Percentiles rank a stretch among this genome's conserved stretches.
Conservation (phyloP, 64 coral and sea anemone genomes). For the Exaiptasia diaphana region DNA sequence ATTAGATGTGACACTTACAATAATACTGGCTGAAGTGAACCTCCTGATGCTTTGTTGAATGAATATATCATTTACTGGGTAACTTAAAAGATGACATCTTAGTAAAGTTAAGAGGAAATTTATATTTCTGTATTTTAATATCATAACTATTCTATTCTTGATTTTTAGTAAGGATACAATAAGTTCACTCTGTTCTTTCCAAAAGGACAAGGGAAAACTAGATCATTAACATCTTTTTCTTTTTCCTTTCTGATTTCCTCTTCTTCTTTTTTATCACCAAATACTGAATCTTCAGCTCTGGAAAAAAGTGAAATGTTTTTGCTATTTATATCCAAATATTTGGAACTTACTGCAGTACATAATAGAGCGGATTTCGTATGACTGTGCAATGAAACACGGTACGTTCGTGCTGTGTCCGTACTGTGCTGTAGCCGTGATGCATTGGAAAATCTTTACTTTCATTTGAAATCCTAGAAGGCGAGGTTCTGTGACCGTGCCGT, state of each 20-base stretch:
- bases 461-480: too few relatives aligned
- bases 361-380: too few relatives aligned
- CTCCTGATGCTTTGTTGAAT: slow-evolving; percentile 61
- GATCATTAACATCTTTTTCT: background rate
- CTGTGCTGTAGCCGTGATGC: too few relatives aligned
- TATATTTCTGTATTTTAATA: background rate
- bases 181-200: background rate
- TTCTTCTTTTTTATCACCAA: background rate
- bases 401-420: too few relatives aligned
- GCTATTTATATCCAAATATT: too few relatives aligned
- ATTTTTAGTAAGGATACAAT: background rate
- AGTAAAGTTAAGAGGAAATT: slow-evolving; percentile 13
- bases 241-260: background rate
- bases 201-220: background rate
- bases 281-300: background rate
- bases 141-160: background rate
- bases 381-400: too few relatives aligned
- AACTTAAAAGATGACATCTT: slow-evolving; percentile 65
- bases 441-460: too few relatives aligned
- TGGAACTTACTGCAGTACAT: background rate
- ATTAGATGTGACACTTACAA: background rate
- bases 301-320: too few relatives aligned
- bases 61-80: slow-evolving; percentile 83
- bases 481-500: too few relatives aligned
- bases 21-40: background rate